These are phyloP conservation scores for Aphelenchoides besseyi DNA, from an alignment of 1,140 invertebrate genomes.

Conservation along the genomic window DNA sequence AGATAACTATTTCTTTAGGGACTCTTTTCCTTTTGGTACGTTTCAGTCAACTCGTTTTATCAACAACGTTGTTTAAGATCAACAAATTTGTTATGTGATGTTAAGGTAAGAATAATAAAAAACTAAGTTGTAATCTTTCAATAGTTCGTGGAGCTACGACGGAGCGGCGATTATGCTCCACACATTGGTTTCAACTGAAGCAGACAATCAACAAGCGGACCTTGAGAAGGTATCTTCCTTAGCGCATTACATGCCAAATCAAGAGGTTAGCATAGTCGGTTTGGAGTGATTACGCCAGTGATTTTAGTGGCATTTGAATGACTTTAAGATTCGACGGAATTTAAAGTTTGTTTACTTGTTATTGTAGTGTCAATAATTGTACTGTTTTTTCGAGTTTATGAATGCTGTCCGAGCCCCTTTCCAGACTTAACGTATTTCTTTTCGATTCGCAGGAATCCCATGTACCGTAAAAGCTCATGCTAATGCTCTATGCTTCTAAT, in stretches of 20 bases:
- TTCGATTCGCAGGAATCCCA: constrained; percentile 58
- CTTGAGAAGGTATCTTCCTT: constrained; percentile 28
- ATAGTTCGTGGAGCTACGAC: too few species aligned
- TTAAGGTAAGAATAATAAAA: too few species aligned
- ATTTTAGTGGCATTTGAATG: constrained; percentile 58
- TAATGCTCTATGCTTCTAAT: too few species aligned
- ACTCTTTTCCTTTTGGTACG: constrained; percentile 28
- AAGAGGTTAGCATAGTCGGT: too few species aligned
- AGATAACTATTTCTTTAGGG: background rate
- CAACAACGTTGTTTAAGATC: constrained; percentile 58
- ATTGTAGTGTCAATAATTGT: background rate
- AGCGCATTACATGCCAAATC: constrained; percentile 60
- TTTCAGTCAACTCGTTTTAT: constrained; percentile 16
- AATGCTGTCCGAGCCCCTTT: constrained; percentile 54
- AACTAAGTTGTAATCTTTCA: too few species aligned
- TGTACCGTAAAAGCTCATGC: too few species aligned
- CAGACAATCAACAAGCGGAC: constrained; percentile 27
- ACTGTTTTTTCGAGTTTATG: constrained; percentile 43
- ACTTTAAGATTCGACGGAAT: constrained; percentile 53
- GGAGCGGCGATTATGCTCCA: constrained; percentile 53
- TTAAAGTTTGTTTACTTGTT: constrained; percentile 46
- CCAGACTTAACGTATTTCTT: constrained; percentile 60
- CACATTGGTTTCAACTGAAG: constrained; percentile 27
- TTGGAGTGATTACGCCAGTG: too few species aligned
- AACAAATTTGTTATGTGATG: constrained; percentile 62